Evolutionary conservation across 1,140 invertebrate species (phyloP), one percentile per base, ranked within the genome.

Genomic region (Ectropis grisescens): DNA sequence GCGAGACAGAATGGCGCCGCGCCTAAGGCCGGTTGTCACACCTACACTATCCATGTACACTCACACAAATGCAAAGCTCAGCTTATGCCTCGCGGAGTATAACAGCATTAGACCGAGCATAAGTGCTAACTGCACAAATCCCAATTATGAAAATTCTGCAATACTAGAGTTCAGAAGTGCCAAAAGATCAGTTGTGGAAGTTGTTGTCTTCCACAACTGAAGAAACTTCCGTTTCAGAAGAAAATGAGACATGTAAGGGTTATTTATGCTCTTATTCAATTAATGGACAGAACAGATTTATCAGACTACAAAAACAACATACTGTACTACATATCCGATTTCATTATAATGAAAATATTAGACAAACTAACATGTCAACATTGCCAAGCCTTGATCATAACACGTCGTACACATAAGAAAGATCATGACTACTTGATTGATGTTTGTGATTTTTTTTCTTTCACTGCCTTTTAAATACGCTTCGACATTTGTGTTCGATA

Each of bases 91-190:
- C n/a, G n/a, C n/a, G n/a, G n/a, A n/a, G n/a, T n/a, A n/a, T n/a
- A n/a, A 31, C 29, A 31, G 29, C 14, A 15, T 31, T 2, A 15
- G 14, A 19, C 14, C 29, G 19, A 31, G 29, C 14, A 31, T 19
- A 10, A 31, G 19, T 31, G 29, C 29, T 10, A 31, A 31, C 14
- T 31, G 14, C 11, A 31, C 29, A 19, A 19, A 31, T 31, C 14
- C 14, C 7, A 15, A 33, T 33, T 25, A 24, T 13, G 29, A 29
- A 28, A 23, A 14, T 22, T 37, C 29, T 30, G 7, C 35, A 30
- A 19, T 31, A 19, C 14, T 25, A 11, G 19, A 22, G 19, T 22
- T 22, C 19, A 4, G 19, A 22, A 22, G 19, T 22, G 19, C 19
- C 19, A 22, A 22, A 22, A 22, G 19, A 22, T 22, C 19, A 9